Conservation (phyloP, 2,888 invertebrate genomes). For the Drosophila maculinotata region DNA sequence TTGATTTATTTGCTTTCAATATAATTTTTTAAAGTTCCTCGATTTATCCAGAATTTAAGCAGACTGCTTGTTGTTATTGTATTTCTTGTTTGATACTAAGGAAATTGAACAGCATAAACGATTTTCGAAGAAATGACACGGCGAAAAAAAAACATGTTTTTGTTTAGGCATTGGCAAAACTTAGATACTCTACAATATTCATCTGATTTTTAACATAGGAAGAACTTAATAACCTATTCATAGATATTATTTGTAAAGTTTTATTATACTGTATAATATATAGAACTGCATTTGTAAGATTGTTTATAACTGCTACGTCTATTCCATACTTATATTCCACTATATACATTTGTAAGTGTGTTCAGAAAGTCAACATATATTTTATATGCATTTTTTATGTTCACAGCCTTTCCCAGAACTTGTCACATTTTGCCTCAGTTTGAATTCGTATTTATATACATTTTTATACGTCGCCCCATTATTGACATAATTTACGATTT, state of each 20-base stretch:
- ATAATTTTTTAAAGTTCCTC: slow-evolving; percentile 54
- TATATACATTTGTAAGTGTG: background rate
- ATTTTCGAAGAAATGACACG: slow-evolving; percentile 54
- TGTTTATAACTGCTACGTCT: too few relatives aligned
- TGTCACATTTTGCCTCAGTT: slow-evolving; percentile 51
- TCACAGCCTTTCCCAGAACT: slow-evolving; percentile 63
- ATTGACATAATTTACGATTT: slow-evolving; percentile 64
- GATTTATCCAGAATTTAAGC: slow-evolving; percentile 64
- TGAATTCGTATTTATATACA: slow-evolving; percentile 43
- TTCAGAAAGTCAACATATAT: slow-evolving; percentile 3
- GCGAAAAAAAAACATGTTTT: slow-evolving; percentile 7
- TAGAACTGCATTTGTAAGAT: too few relatives aligned
- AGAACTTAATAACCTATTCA: too few relatives aligned
- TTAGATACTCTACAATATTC: slow-evolving; percentile 4
- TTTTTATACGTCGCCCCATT: slow-evolving; percentile 50
- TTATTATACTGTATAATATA: too few relatives aligned
- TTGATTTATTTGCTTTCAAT: slow-evolving; percentile 80
- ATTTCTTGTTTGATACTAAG: slow-evolving; percentile 38
- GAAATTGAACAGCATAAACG: slow-evolving; percentile 38
- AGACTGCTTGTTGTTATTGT: slow-evolving; percentile 20
- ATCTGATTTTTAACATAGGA: too few relatives aligned
- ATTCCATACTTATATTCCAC: too few relatives aligned
- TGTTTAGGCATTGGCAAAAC: background rate
- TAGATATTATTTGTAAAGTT: too few relatives aligned
- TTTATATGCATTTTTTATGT: slow-evolving; percentile 25